Base-by-base conservation (phyloP, 2,888 invertebrate genomes). In the Pinctada fucata region DNA sequence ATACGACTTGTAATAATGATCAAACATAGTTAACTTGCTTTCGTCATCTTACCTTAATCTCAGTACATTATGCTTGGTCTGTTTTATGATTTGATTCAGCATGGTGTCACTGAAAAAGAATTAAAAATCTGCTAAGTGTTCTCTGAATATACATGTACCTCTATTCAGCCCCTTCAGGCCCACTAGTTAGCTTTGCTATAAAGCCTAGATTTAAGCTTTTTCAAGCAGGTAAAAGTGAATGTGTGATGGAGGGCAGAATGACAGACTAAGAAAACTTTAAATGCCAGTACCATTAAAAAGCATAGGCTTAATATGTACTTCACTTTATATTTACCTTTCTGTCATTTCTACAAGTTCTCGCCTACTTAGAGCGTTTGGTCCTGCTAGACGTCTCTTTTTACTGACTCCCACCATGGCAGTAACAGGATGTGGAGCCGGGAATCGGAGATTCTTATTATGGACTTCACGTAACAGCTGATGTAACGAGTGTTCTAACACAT, bases 11-110 rank as follows among this genome's bases (percentile, higher is more conserved):
- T 31, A 31, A 31, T 31, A 31, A 31, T 31, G 31, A 31, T 31
- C 31, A 31, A 0, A 31, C 31, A 31, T 31, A 31, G 31, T 31
- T 31, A 31, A 31, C 31, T 31, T 31, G 31, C 31, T 31, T 31
- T 31, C 31, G 31, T 48, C 5, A 16, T 78, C 82, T 78, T 86
- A 91, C 91, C 97, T 94, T 82, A 97, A 94, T 2, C 98, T 94
- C 95, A 98, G 96, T 85, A 98, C 97, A 91, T 97, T 97, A 91
- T 99, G 98, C 90, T 98, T 98, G 0, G 98, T 97, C 92, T 99
- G 98, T 85, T 97, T 96, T 79, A 99, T 97, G 75, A 99, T 98
- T 93, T 98, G 97, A 90, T 98, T 98, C 51, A 99, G 93, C 10
- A 84, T 71, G 8, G 82, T 81, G 75, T 85, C 86, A 83, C 86